These are phyloP conservation scores for Parthenolecanium corni DNA, from an alignment of 2,888 invertebrate genomes.

Conservation along the genomic window DNA sequence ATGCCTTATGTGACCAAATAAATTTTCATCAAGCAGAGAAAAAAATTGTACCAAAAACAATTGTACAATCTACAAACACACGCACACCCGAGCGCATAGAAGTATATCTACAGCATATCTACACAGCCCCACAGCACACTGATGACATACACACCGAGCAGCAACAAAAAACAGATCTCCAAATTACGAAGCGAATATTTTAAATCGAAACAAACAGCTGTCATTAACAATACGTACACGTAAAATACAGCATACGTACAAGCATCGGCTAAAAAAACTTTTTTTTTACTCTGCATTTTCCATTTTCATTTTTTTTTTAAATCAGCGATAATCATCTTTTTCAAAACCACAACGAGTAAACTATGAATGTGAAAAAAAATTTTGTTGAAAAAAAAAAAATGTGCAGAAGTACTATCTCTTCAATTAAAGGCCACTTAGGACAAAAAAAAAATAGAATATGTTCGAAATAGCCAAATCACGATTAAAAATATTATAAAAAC, in stretches of 20 bases:
- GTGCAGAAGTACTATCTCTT: not conserved
- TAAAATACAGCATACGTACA: not conserved
- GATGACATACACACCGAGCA: no score
- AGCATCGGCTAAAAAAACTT: not conserved
- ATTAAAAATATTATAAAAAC: constrained; percentile 19
- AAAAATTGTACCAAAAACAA: no score
- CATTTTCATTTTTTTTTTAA: no score
- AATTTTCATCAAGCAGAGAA: no score
- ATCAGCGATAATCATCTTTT: constrained; percentile 11
- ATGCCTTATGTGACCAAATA: no score
- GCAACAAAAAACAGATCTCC: no score
- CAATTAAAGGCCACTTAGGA: constrained; percentile 21
- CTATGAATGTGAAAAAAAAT: not conserved
- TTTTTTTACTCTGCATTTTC: no score
- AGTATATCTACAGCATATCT: no score
- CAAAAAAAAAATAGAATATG: not conserved
- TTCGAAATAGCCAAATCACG: constrained; percentile 2
- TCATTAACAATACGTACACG: constrained; percentile 17
- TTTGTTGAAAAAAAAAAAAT: not conserved
- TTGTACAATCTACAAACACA: no score
- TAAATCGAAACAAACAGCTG: constrained; percentile 27
- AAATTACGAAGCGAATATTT: not conserved
- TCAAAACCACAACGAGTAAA: not conserved
- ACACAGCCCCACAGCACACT: no score
- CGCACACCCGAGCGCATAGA: no score